These are phyloP conservation scores for Himantopus leucocephalus DNA, from an alignment of 2,113 vertebrate genomes.

Conservation along the genomic window DNA sequence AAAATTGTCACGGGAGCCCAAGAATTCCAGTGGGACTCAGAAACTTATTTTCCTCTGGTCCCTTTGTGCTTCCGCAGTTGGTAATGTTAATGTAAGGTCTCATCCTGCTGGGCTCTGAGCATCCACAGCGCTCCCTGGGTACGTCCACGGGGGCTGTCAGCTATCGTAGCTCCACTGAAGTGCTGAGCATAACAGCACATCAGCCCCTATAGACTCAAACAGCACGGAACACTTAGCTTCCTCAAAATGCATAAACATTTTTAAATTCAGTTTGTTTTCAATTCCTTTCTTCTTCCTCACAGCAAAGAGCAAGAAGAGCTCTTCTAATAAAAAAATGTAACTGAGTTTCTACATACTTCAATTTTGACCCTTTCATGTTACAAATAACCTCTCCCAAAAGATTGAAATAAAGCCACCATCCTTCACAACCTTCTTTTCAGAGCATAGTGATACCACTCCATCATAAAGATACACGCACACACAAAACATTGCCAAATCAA, in stretches of 20 bases:
- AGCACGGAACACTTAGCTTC: not conserved
- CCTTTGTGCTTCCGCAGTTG: fast-evolving
- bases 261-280: not conserved
- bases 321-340: not conserved
- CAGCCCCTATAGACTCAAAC: not conserved
- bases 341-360: not conserved
- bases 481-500: not conserved
- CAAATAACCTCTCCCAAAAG: not conserved
- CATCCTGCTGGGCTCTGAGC: not conserved
- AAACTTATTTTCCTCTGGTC: not conserved
- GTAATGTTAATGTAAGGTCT: not conserved
- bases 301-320: not conserved
- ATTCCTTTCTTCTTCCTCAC: not conserved
- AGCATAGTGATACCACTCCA: not conserved
- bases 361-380: not conserved
- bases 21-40: not conserved
- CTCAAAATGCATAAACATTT: fast-evolving
- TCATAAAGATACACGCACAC: not conserved
- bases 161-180: not conserved
- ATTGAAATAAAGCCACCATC: not conserved
- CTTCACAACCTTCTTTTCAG: not conserved
- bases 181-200: not conserved
- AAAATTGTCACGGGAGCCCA: not conserved
- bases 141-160: not conserved
- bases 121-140: fast-evolving